Evolutionary conservation across 2,113 vertebrate species (phyloP).

Genomic region (Chionomys nivalis): DNA sequence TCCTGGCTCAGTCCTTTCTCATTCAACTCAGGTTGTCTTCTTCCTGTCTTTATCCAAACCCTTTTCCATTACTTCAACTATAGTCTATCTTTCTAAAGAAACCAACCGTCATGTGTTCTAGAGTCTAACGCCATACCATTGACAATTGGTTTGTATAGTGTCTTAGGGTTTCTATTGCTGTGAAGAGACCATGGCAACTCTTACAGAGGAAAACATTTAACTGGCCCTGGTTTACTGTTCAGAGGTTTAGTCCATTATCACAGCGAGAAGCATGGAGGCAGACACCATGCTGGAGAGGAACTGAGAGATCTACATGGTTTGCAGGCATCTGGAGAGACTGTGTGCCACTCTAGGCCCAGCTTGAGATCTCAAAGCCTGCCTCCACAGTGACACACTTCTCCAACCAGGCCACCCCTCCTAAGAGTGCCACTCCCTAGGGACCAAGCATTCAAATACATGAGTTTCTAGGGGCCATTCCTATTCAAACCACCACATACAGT

Average conservation of each 20-base stretch:
- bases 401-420: too few species aligned
- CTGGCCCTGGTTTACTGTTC: background rate
- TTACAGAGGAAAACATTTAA: background rate
- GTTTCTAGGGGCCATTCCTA: background rate
- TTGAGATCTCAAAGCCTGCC: background rate
- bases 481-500: background rate
- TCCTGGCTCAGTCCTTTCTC: background rate
- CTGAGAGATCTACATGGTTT: background rate
- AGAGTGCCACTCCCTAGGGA: too few species aligned
- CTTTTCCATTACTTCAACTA: background rate
- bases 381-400: background rate
- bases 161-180: background rate
- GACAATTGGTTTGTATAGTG: background rate
- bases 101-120: background rate
- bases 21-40: background rate
- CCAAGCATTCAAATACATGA: too few species aligned
- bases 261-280: background rate
- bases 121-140: background rate
- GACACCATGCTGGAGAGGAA: background rate
- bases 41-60: conserved; percentile 19
- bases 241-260: background rate
- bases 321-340: background rate
- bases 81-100: conserved; percentile 17
- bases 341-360: background rate
- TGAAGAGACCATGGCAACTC: background rate